Evolutionary conservation across 2,797 vertebrate genomes (phyloP).

Genomic region (Delichon dasypus): DNA sequence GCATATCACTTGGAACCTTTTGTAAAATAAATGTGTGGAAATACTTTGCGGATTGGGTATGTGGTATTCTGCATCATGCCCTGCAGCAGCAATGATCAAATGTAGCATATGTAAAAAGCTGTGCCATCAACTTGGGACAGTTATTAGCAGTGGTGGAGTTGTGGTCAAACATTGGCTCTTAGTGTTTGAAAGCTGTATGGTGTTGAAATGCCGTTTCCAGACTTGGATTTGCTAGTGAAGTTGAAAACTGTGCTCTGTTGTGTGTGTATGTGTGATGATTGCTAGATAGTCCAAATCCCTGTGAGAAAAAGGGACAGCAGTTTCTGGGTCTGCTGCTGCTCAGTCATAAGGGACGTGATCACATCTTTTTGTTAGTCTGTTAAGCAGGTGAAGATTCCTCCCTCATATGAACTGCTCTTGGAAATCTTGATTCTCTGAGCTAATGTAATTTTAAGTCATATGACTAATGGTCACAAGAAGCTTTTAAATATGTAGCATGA

Average conservation of each 20-base stretch:
- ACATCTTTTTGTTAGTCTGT: not conserved
- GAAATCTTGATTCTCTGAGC: not conserved
- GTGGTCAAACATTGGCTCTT: not conserved
- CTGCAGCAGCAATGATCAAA: not conserved
- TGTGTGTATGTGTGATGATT: not conserved
- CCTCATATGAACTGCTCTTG: not conserved
- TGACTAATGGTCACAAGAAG: not conserved
- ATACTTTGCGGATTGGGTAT: not conserved
- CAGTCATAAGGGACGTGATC: not conserved
- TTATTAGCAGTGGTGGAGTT: not conserved
- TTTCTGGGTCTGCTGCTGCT: not conserved
- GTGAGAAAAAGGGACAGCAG: not conserved
- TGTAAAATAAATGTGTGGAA: not conserved
- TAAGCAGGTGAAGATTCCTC: not conserved
- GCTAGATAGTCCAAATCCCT: not conserved
- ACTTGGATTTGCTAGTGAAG: not conserved
- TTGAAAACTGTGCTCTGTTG: not conserved
- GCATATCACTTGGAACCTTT: not conserved
- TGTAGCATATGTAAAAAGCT: not conserved
- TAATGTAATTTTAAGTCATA: not conserved
- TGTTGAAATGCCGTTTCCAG: not conserved
- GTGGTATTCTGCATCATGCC: not conserved
- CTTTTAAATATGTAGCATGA: not conserved
- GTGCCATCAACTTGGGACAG: not conserved
- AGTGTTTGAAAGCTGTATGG: not conserved